Percentiles rank a stretch among this genome's conserved stretches.
phyloP scores from a whole-genome alignment of 2,888 invertebrate species.

The Shargacucullia verbasci region DNA sequence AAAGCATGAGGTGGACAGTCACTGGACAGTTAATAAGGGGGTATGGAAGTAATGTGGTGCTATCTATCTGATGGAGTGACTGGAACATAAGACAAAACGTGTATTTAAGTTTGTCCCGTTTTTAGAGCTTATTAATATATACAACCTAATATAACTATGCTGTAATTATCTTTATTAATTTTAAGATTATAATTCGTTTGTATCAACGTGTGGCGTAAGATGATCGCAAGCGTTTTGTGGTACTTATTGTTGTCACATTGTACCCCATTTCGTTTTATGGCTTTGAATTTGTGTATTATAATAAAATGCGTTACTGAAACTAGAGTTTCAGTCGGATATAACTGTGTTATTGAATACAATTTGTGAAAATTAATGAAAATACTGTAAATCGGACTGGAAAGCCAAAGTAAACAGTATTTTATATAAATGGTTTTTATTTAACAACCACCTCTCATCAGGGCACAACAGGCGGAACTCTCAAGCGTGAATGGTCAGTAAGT shows the following conservation, averaged over 20 bases:
- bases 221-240: constrained; percentile 59
- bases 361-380: constrained; percentile 82
- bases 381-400: constrained; percentile 88
- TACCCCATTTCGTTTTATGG: constrained; percentile 67
- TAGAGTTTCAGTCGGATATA: constrained; percentile 79
- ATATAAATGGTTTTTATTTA: constrained; percentile 70
- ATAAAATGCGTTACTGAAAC: constrained; percentile 77
- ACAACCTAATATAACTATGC: constrained; percentile 82
- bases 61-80: constrained; percentile 82
- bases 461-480: too few relatives aligned
- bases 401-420: constrained; percentile 89
- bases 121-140: constrained; percentile 89
- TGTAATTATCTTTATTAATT: constrained; percentile 86
- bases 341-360: constrained; percentile 84
- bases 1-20: constrained; percentile 67
- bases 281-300: constrained; percentile 82
- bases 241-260: constrained; percentile 54
- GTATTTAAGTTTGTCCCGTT: constrained; percentile 85
- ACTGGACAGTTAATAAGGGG: constrained; percentile 72
- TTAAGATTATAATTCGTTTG: constrained; percentile 80
- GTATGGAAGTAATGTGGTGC: constrained; percentile 81
- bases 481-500: too few relatives aligned
- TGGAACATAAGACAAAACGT: constrained; percentile 79
- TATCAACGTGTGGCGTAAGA: constrained; percentile 60
- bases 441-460: too few relatives aligned